Conservation (phyloP, 2,888 invertebrate genomes). For the Subacronicta megacephala region DNA sequence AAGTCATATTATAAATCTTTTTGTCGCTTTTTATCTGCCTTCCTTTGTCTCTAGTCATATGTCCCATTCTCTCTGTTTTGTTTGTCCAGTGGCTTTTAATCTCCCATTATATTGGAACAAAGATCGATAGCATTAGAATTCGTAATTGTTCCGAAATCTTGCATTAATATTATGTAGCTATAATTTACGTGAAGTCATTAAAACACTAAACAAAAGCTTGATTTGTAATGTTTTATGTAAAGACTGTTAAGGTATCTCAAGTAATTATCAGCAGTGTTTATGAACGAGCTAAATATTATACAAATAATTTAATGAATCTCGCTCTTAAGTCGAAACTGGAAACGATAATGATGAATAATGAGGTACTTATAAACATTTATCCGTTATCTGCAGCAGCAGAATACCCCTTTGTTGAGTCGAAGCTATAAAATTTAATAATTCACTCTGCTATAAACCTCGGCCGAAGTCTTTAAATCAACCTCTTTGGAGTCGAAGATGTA, state of each 20-base stretch:
- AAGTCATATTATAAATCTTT: background rate
- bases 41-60: too few species aligned
- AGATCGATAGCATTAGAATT: too few species aligned
- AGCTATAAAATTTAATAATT: conserved; percentile 39
- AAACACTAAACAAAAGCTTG: conserved; percentile 9
- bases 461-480: conserved; percentile 7
- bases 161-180: too few species aligned
- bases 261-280: conserved; percentile 21
- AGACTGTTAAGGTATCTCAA: conserved; percentile 16
- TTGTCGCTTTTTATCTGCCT: too few species aligned
- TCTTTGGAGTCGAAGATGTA: conserved; percentile 3
- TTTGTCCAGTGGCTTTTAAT: too few species aligned
- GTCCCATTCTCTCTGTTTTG: too few species aligned
- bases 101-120: too few species aligned
- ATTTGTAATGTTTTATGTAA: conserved; percentile 10
- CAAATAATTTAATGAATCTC: conserved; percentile 35
- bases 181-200: background rate
- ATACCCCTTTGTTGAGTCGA: conserved; percentile 27
- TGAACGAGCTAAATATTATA: conserved; percentile 32
- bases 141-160: too few species aligned
- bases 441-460: conserved; percentile 11
- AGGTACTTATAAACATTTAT: conserved; percentile 44
- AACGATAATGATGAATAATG: conserved; percentile 49
- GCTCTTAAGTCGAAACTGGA: conserved; percentile 14
- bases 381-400: conserved; percentile 31